These are phyloP conservation scores for Halesus radiatus DNA, from an alignment of 1,140 invertebrate species.

Conservation along the genomic window DNA sequence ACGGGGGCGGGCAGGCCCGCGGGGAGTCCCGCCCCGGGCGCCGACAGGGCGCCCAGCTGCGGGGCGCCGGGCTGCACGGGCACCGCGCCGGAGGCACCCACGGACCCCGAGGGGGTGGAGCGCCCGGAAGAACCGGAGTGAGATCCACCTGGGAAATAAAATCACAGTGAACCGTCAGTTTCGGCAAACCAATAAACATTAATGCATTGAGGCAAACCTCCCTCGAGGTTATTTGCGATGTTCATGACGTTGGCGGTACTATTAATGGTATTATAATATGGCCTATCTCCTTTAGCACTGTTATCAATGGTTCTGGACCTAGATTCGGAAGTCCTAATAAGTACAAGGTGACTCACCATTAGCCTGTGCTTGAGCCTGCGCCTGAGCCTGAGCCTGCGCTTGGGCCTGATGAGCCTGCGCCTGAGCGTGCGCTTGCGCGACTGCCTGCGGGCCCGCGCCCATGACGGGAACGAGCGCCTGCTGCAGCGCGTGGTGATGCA, in stretches of 20 bases:
- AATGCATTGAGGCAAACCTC: no score
- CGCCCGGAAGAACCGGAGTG: slow-evolving; percentile 75
- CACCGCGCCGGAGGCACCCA: slow-evolving; percentile 63
- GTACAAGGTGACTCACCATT: slow-evolving; percentile 35
- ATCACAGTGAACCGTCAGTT: no score
- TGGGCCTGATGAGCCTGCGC: slow-evolving; percentile 20
- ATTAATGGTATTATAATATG: no score
- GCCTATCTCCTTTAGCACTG: no score
- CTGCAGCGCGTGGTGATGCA: slow-evolving; percentile 56
- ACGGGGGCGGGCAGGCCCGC: slow-evolving; percentile 66
- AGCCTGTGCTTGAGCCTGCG: slow-evolving; percentile 60
- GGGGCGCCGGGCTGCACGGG: slow-evolving; percentile 45
- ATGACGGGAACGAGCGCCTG: slow-evolving; percentile 48
- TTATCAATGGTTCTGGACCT: no score
- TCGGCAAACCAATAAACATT: no score
- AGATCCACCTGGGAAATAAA: neutral
- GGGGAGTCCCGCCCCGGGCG: slow-evolving; percentile 72
- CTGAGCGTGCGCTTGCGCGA: slow-evolving; percentile 65
- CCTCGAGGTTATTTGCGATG: no score
- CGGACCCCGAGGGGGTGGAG: slow-evolving; percentile 76
- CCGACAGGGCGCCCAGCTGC: no score
- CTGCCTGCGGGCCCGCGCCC: slow-evolving; percentile 46
- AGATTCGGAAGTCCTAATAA: no score
- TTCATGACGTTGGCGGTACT: no score
- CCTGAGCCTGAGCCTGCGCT: slow-evolving; percentile 56